Base-by-base conservation (phyloP, 2,113 vertebrate species). In the Antechinus flavipes region DNA sequence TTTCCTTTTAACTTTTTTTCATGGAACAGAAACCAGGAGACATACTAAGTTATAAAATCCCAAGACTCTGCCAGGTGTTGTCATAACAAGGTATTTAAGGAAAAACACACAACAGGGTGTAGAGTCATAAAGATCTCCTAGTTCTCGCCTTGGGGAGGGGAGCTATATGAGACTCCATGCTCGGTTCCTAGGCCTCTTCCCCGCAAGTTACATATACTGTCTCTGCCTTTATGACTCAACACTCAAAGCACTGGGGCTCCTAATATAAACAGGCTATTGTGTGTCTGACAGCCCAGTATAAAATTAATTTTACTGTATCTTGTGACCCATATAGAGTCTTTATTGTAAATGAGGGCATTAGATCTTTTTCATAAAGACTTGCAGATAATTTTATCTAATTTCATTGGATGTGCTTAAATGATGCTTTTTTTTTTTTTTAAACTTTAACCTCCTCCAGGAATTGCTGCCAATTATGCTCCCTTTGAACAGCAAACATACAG, bases 301-400 rank as follows among this genome's bases (percentile, higher is more conserved):
- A 98, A 97, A 96, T 97, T 94, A 30, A 54, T 95, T 98, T 98
- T 95, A 97, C 96, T 97, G n/a, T 96, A 95, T 94, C 91, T 97
- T 93, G 84, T 94, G 97, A 94, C 91, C 53, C 35, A 61, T 94
- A 94, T 95, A 94, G 90, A 95, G 47, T 0, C 54, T 97, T 92
- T 95, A 96, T 96, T 96, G 95, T 49, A 95, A 52, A 97, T 3
- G 89, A 95, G 1, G 3, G n/a, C 50, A 96, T 95, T 30, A 94
- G 93, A 94, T 95, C 90, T 97, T 97, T 84, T 97, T 54, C 92
- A 92, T 94, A 94, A 98, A 97, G 76, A 58, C 30, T 90, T 58
- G 97, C 93, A 95, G 96, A 96, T 97, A 96, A 96, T 96, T 98
- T 97, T 96, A 96, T 95, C 95, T 97, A 96, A 97, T 91, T 97